These are phyloP conservation scores for Carcharodon carcharias DNA, from an alignment of 2,797 vertebrate genomes.

Conservation along the genomic window DNA sequence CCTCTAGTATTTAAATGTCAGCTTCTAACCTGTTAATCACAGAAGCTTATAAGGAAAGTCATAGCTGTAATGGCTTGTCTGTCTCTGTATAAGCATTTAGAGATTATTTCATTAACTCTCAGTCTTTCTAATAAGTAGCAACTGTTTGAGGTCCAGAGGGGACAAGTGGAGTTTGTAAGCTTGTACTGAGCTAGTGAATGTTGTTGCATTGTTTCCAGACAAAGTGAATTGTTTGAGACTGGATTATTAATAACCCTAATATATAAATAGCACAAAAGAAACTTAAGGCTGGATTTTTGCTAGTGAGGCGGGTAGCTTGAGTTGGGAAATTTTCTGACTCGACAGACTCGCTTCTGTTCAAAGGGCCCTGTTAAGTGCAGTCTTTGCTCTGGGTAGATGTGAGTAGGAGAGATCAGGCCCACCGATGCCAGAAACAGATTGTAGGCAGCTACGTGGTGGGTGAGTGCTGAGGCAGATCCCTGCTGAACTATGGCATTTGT, in stretches of 20 bases:
- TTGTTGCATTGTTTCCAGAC: background rate
- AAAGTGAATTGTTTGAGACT: background rate
- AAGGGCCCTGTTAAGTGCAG: no score
- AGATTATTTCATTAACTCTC: background rate
- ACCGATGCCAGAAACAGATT: no score
- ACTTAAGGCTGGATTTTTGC: background rate
- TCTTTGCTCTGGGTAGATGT: no score
- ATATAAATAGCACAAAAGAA: background rate
- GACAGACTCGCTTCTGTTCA: no score
- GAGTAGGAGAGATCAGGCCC: no score
- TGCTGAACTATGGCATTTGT: no score
- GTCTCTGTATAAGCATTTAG: background rate
- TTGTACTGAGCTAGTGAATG: background rate
- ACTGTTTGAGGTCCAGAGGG: background rate
- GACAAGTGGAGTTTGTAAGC: background rate
- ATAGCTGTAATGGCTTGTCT: background rate
- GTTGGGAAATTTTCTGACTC: background rate
- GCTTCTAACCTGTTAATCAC: background rate
- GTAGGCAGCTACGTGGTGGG: no score
- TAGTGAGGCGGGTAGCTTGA: background rate
- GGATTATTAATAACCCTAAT: background rate
- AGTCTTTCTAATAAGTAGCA: background rate
- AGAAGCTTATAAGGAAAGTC: background rate
- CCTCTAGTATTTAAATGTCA: background rate
- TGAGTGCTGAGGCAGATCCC: no score